Base-by-base conservation (phyloP, 1,140 invertebrate genomes). In the Formica selysi region DNA sequence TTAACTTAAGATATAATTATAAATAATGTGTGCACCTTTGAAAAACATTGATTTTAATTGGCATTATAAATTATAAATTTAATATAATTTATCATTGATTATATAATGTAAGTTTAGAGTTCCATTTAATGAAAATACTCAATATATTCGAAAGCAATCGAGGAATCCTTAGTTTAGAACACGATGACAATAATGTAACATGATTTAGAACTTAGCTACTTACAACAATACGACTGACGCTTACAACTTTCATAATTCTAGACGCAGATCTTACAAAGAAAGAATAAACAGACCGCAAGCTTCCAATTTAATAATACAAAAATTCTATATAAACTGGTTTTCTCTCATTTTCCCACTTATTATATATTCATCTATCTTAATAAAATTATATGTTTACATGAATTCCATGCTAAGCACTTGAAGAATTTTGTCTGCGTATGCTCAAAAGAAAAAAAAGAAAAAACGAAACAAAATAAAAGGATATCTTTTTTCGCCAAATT, bases 141-240 rank as follows among this genome's bases (percentile, higher is more conserved):
- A 44, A 78, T 85, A 88, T 61, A 76, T 78, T 73, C 36, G 36
- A 70, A 51, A 89, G 89, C 89, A 87, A 64, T 89, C 79, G 67
- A 90, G 59, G 68, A 80, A 87, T 87, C 61, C 73, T 85, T 89
- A 89, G 54, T 86, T 57, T 74, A 85, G 64, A 78, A 89, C 85
- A 87, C 65, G 68, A 84, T 74, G 59, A 76, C 36, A 84, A 71
- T 65, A 85, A 85, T 83, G 19, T 80, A 74, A 79, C 76, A 71
- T 81, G 80, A 78, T 80, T 89, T 59, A 57, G 84, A 89, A 90
- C 86, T 89, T 85, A 85, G 89, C 76, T 90, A 89, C 80, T 79
- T 79, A 89, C 68, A 89, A 89, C 76, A 89, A 89, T 76, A 86
- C 65, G 86, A 87, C 76, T 80, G 81, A 78, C 51, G 54, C 83